Evolutionary conservation across 2,113 vertebrate species (phyloP).

Genomic region (Mionectes macconnelli): DNA sequence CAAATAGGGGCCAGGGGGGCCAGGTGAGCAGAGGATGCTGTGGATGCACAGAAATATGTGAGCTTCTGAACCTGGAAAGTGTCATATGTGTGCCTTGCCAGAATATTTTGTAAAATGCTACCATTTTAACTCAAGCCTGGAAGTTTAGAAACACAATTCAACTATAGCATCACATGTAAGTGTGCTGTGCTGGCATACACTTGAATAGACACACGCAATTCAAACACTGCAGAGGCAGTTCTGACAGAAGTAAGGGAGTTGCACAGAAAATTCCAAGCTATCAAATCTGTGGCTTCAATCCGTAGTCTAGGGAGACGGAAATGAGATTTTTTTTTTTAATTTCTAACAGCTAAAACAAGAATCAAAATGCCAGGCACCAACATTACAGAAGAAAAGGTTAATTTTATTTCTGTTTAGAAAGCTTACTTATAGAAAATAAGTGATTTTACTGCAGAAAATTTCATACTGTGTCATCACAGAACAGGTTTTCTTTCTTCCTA

Average conservation of each 20-base stretch:
- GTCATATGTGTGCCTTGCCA: fast-evolving
- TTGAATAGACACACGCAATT: background rate
- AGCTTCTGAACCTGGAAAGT: background rate
- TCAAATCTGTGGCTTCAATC: background rate
- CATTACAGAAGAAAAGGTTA: background rate
- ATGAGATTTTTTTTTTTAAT: background rate
- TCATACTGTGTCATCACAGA: background rate
- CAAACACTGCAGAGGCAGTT: background rate
- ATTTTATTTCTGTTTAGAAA: background rate
- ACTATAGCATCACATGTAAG: background rate
- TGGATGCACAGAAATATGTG: fast-evolving
- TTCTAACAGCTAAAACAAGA: background rate
- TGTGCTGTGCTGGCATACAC: background rate
- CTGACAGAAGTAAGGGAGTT: background rate
- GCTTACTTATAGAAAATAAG: background rate
- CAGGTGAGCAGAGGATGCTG: background rate
- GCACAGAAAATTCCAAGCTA: background rate
- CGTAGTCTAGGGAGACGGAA: background rate
- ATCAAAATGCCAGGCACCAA: background rate
- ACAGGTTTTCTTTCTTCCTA: background rate
- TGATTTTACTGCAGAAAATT: background rate
- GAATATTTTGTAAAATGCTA: background rate
- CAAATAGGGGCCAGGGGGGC: background rate
- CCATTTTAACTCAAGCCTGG: background rate
- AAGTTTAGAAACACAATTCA: background rate